Percentiles rank a stretch among this genome's conserved stretches.
phyloP scores from a whole-genome alignment of 2,797 vertebrate species.

The Molossus molossus region DNA sequence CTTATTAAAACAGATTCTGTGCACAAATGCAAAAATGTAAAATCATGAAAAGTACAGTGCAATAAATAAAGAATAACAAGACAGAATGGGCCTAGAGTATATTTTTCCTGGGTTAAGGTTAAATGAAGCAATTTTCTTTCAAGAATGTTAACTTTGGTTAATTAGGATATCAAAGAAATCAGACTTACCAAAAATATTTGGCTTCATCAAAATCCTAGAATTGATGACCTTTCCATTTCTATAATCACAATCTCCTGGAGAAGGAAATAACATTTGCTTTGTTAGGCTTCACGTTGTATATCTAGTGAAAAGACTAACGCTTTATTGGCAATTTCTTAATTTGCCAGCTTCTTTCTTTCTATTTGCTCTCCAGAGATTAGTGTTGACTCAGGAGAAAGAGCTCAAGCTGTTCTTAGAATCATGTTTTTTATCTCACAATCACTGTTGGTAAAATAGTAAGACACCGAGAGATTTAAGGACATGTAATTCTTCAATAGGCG shows the following conservation, averaged over 20 bases:
- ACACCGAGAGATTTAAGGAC: conserved; percentile 46
- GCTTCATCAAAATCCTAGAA: conserved; percentile 6
- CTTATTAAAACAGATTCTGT: background rate
- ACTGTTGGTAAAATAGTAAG: conserved; percentile 50
- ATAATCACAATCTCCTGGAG: background rate
- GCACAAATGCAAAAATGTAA: conserved; percentile 1
- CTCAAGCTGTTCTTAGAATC: background rate
- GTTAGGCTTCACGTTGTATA: background rate
- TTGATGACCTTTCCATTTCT: background rate
- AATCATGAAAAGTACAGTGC: background rate
- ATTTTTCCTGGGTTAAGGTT: conserved; percentile 7
- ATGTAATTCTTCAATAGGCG: conserved; percentile 58
- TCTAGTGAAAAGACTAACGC: background rate
- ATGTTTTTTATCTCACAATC: background rate
- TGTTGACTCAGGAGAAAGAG: background rate
- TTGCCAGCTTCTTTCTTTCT: conserved; percentile 38
- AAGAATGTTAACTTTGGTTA: conserved; percentile 60
- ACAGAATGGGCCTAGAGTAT: background rate
- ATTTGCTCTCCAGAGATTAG: background rate
- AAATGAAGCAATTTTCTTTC: conserved; percentile 35
- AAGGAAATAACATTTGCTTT: background rate
- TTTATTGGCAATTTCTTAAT: background rate
- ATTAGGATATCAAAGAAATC: conserved; percentile 18
- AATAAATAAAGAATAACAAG: conserved; percentile 10
- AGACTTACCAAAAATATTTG: background rate